Evolutionary conservation across 2,113 vertebrate species (phyloP).

Genomic region (Galeopterus variegatus): DNA sequence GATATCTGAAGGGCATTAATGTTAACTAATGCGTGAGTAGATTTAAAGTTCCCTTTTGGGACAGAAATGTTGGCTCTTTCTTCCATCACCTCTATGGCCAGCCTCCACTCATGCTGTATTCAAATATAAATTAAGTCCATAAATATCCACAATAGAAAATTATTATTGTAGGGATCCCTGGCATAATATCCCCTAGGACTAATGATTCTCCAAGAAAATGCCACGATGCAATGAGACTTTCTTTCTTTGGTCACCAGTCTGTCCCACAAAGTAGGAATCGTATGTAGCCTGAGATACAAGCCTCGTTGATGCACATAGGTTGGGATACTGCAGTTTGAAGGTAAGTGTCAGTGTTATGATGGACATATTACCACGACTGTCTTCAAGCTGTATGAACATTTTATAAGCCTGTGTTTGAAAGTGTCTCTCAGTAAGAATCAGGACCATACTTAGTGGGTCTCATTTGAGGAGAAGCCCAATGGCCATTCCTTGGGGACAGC

Average conservation of each 20-base stretch:
- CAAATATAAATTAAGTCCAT: slow-evolving; percentile 5
- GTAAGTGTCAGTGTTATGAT: not conserved
- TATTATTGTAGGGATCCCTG: not conserved
- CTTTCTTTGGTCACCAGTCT: not conserved
- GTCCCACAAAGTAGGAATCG: not conserved
- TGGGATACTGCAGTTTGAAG: not conserved
- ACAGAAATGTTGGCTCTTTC: not conserved
- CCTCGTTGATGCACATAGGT: not conserved
- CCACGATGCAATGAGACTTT: not conserved
- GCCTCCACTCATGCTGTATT: not conserved
- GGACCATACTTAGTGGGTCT: not conserved
- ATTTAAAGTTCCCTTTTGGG: not conserved
- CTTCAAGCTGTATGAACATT: not conserved
- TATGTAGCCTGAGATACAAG: not conserved
- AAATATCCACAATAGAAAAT: not conserved
- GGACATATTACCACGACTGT: not conserved
- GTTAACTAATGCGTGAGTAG: not conserved
- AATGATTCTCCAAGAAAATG: not conserved
- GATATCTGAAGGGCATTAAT: not conserved
- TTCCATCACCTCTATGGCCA: not conserved
- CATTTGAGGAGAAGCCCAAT: not conserved
- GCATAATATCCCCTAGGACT: not conserved
- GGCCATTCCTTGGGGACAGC: not conserved
- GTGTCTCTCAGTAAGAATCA: not conserved
- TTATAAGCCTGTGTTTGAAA: not conserved